Evolutionary conservation across 2,113 vertebrate genomes (phyloP).

Genomic region (Ceyx melanurus): DNA sequence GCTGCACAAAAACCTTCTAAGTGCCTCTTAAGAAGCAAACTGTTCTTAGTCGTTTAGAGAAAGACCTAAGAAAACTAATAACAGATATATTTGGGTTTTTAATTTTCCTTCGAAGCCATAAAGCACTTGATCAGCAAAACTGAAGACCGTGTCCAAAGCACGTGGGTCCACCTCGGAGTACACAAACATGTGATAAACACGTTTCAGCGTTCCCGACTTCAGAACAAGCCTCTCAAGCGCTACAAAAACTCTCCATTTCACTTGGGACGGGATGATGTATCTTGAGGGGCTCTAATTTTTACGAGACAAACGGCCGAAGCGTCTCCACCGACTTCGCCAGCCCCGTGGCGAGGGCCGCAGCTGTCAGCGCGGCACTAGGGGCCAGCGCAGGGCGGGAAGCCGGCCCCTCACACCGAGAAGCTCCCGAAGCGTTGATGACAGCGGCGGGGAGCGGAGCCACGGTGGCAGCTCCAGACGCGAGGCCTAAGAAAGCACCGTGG

Average conservation of each 20-base stretch:
- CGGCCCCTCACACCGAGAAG: too few species aligned
- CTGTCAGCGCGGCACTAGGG: too few species aligned
- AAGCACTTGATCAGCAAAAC: fast-evolving
- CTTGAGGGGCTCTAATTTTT: fast-evolving
- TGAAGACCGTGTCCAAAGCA: background rate
- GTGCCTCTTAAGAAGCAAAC: background rate
- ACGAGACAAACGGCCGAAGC: too few species aligned
- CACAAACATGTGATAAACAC: background rate
- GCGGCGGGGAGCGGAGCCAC: background rate
- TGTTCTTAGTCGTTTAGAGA: background rate
- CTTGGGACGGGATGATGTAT: background rate
- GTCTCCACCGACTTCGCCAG: background rate
- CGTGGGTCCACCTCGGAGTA: fast-evolving
- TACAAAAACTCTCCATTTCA: background rate
- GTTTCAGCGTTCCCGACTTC: background rate
- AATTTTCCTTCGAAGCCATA: background rate
- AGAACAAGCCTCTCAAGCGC: fast-evolving
- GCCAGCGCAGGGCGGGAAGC: background rate
- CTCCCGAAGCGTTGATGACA: fast-evolving
- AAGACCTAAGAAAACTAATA: background rate
- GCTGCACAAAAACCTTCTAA: background rate
- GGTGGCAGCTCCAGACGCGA: too few species aligned
- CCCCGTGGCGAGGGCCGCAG: background rate
- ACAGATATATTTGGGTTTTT: background rate
- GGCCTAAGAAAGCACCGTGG: background rate